phyloP scores from a whole-genome alignment of 2,888 invertebrate genomes.

The Carabus problematicus region DNA sequence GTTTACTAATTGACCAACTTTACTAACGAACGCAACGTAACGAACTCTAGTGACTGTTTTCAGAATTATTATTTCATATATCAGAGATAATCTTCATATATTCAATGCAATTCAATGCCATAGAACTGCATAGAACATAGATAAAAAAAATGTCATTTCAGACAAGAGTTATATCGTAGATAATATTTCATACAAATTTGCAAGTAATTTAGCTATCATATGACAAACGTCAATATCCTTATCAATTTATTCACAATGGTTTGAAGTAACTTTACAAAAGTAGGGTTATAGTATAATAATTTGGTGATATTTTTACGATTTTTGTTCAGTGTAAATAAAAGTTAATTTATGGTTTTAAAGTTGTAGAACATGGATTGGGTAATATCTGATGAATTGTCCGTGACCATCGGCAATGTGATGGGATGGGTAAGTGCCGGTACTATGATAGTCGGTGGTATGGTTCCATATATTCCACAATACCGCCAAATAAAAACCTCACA shows the following conservation, averaged over 20 bases:
- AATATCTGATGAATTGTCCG: slow-evolving; percentile 75
- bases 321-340: background rate
- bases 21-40: too few species aligned
- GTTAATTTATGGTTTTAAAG: background rate
- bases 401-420: slow-evolving; percentile 77
- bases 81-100: too few species aligned
- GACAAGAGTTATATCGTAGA: too few species aligned
- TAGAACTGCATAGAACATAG: too few species aligned
- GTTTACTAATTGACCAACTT: too few species aligned
- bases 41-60: too few species aligned
- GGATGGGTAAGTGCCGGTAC: slow-evolving; percentile 84
- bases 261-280: background rate
- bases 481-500: slow-evolving; percentile 88
- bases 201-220: too few species aligned
- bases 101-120: too few species aligned
- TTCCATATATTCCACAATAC: slow-evolving; percentile 97
- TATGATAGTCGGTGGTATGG: slow-evolving; percentile 94
- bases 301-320: background rate
- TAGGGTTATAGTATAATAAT: background rate
- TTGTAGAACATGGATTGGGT: slow-evolving; percentile 74
- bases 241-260: background rate
- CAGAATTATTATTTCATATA: too few species aligned
- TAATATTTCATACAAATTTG: too few species aligned
- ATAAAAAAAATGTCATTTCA: too few species aligned
- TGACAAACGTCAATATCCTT: too few species aligned